phyloP scores from a whole-genome alignment of 2,113 vertebrate genomes.

The Seriola dumerili region DNA sequence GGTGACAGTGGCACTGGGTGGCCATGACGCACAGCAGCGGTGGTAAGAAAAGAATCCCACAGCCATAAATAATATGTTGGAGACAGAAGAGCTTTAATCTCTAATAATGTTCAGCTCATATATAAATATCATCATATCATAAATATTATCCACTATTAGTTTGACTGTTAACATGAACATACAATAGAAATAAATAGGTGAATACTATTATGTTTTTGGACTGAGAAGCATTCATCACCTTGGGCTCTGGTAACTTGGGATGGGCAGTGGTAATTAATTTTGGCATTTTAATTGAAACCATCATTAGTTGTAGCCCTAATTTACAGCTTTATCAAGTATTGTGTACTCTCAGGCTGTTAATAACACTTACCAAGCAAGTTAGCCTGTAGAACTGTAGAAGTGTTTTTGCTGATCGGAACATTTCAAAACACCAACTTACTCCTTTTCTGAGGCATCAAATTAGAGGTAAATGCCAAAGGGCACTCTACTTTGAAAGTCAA shows the following conservation, averaged over 20 bases:
- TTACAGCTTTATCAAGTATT: not conserved
- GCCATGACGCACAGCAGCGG: not conserved
- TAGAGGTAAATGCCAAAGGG: not conserved
- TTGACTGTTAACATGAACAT: not conserved
- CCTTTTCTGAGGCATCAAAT: not conserved
- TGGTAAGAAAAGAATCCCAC: slow-evolving; percentile 18
- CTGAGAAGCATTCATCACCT: not conserved
- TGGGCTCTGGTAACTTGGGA: not conserved
- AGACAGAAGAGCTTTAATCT: slow-evolving; percentile 12
- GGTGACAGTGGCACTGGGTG: slow-evolving; percentile 35
- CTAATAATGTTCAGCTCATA: not conserved
- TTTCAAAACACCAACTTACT: not conserved
- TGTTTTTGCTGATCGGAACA: not conserved
- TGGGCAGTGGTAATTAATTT: not conserved
- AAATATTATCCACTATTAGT: not conserved
- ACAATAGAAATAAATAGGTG: not conserved
- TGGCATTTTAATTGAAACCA: slow-evolving; percentile 14
- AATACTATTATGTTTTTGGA: not conserved
- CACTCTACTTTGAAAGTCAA: not conserved
- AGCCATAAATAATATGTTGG: not conserved
- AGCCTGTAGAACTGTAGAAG: not conserved
- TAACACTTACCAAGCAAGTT: not conserved
- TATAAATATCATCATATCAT: not conserved
- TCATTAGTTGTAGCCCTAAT: not conserved
- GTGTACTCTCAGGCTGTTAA: not conserved